A percentile compares a stretch with the other conserved stretches of the same genome.
Conservation (phyloP, 2,113 vertebrate species). For the Limanda limanda region DNA sequence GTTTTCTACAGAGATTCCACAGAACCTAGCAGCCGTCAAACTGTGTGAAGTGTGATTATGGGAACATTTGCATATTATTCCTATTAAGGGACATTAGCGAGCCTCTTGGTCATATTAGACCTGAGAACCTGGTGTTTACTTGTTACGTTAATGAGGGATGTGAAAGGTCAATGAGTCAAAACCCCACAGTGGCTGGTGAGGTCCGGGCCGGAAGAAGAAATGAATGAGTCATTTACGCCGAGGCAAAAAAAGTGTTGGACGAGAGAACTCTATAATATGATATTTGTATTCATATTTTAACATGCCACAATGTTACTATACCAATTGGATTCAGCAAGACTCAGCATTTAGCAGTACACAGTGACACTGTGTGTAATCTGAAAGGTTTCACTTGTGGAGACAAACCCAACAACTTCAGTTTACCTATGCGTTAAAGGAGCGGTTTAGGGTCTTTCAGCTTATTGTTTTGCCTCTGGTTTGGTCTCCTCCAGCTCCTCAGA, state of each 20-base stretch:
- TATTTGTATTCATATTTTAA: slow-evolving; percentile 21
- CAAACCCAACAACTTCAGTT: no score
- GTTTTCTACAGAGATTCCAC: slow-evolving; percentile 53
- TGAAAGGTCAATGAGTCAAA: slow-evolving; percentile 51
- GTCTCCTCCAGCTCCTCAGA: no score
- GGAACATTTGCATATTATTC: slow-evolving; percentile 63
- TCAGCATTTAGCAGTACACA: background rate
- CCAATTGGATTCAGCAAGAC: slow-evolving; percentile 1
- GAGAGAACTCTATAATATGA: background rate
- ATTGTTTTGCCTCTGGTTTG: no score
- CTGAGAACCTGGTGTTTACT: slow-evolving; percentile 43
- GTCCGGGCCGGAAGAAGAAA: slow-evolving; percentile 15
- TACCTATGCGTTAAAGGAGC: no score
- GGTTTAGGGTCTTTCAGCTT: no score
- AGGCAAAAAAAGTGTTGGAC: background rate
- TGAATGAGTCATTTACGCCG: slow-evolving; percentile 28
- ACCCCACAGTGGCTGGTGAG: slow-evolving; percentile 1
- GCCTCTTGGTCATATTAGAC: slow-evolving; percentile 38
- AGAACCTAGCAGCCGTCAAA: slow-evolving; percentile 56
- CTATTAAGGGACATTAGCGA: slow-evolving; percentile 62
- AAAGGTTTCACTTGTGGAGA: background rate
- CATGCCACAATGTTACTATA: slow-evolving; percentile 10
- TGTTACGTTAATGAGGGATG: slow-evolving; percentile 42
- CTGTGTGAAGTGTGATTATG: slow-evolving; percentile 59
- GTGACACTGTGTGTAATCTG: no score